Percentiles rank a stretch among this genome's conserved stretches.
These are phyloP conservation scores for Hoplostethus mediterraneus DNA, from an alignment of 2,797 vertebrate species.

Conservation along the genomic window DNA sequence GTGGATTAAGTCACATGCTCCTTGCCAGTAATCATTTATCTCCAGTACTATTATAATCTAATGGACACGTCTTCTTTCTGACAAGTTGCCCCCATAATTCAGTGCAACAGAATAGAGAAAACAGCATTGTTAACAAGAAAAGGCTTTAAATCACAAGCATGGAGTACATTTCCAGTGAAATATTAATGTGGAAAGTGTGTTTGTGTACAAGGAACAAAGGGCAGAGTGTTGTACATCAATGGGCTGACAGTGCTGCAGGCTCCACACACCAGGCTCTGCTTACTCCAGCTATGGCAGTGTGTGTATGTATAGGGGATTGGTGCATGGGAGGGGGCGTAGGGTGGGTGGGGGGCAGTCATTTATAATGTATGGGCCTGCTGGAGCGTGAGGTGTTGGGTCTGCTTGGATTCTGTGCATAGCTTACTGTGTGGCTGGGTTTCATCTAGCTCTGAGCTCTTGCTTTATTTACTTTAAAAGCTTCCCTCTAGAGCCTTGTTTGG, in stretches of 20 bases:
- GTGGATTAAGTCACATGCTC: conserved; percentile 70
- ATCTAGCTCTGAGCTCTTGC: conserved; percentile 62
- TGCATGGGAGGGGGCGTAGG: conserved; percentile 62
- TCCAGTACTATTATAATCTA: conserved; percentile 72
- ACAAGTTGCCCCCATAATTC: conserved; percentile 82
- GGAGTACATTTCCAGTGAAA: conserved; percentile 85
- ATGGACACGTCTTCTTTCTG: conserved; percentile 74
- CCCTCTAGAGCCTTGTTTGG: conserved; percentile 69
- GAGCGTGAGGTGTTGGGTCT: conserved; percentile 74
- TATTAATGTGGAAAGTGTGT: conserved; percentile 88
- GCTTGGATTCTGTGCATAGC: conserved; percentile 70
- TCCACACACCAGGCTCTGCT: conserved; percentile 73
- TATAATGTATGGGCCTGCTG: conserved; percentile 84
- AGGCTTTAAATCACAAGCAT: conserved; percentile 85
- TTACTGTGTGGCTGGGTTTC: conserved; percentile 68
- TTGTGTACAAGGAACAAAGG: conserved; percentile 87
- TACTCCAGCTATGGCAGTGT: conserved; percentile 75
- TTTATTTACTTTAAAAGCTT: conserved; percentile 80
- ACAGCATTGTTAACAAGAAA: conserved; percentile 86
- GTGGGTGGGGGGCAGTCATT: conserved; percentile 63
- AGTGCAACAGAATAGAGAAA: conserved; percentile 80
- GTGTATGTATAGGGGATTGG: conserved; percentile 64
- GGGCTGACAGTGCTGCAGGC: conserved; percentile 80
- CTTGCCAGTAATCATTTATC: conserved; percentile 80
- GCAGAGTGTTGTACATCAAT: conserved; percentile 86